Evolutionary conservation across 1,140 invertebrate genomes (phyloP), one percentile per base, ranked within the genome.

Genomic region (Trichomalopsis sarcophagae): DNA sequence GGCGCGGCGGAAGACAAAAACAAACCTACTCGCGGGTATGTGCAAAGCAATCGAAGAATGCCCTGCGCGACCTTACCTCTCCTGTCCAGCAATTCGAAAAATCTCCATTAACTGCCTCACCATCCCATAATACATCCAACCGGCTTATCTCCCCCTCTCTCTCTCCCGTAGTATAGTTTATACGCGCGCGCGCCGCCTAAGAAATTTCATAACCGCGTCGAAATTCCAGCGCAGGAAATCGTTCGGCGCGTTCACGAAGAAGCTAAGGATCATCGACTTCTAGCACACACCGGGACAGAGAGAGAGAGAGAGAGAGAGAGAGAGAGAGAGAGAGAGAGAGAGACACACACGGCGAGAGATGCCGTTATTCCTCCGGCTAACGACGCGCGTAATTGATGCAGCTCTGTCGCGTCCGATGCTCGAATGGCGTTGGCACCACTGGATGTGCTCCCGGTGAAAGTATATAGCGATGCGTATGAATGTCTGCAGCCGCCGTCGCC

Each of bases 381-480:
- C 79, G 73, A 81, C 73, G 62, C 73, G 78, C 71, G 78, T 85
- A 85, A 85, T 81, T 81, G 84, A 85, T 81, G 84, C 84, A 84
- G 84, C 62, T 17, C 17, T 7, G 50, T 62, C 30, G 77, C 30
- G 77, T 62, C 55, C 7, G 55, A n/a, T 44, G 73, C 33, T 75
- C 36, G 21, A 75, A 74, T 74, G 14, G n/a, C 73, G 21, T n/a
- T 30, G 40, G 55, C 55, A n/a, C 17, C 55, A 76, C 75, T 23
- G 82, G 77, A 75, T 2, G 36, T 21, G 33, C 62, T 40, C 40
- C 23, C 68, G 84, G 84, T 81, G 77, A 84, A 84, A 84, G 78
- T 84, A 74, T 7, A n/a, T n/a, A 62, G 17, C 1, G 17, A 62
- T n/a, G 55, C 21, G 17, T 62, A 62, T n/a, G 55, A 21, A 17